Percentiles rank a stretch among this genome's conserved stretches.
Conservation (phyloP, 2,113 vertebrate genomes). For the Petrocephalus microphthalmus region DNA sequence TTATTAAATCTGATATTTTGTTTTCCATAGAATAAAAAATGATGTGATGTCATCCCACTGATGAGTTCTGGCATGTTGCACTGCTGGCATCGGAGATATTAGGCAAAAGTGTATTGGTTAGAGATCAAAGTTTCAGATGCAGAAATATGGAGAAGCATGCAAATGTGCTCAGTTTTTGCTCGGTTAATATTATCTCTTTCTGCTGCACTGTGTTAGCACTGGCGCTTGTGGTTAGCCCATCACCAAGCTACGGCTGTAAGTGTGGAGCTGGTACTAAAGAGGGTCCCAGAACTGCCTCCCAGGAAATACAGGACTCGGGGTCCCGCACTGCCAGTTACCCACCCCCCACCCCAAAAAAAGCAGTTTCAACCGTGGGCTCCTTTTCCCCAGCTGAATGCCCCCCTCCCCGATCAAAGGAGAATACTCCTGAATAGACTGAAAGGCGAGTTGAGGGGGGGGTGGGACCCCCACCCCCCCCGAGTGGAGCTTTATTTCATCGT, state of each 20-base stretch:
- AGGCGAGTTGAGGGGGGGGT: slow-evolving; percentile 33
- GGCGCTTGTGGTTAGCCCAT: not conserved
- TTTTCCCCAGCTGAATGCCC: slow-evolving; percentile 60
- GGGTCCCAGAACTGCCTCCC: not conserved
- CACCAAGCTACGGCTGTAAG: no score
- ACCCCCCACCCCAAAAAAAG: slow-evolving; percentile 40
- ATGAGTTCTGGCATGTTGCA: not conserved
- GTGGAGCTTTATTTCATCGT: slow-evolving; percentile 49
- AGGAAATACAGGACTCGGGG: slow-evolving; percentile 38
- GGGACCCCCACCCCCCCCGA: not conserved
- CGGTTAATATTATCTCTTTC: not conserved
- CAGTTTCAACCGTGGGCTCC: slow-evolving; percentile 59
- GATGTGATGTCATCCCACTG: not conserved
- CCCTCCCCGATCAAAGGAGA: not conserved
- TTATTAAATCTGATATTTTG: no score
- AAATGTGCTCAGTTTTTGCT: not conserved
- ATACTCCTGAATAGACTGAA: slow-evolving; percentile 50
- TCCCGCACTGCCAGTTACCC: slow-evolving; percentile 49
- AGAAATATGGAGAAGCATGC: not conserved
- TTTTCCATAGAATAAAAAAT: not conserved
- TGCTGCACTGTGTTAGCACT: not conserved
- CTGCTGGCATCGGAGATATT: not conserved
- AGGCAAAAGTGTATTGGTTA: not conserved
- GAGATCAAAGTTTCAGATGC: not conserved
- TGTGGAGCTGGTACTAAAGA: not conserved